A percentile compares a stretch with the other conserved stretches of the same genome.
phyloP scores from a whole-genome alignment of 1,140 invertebrate genomes.

The Solenopsis invicta region DNA sequence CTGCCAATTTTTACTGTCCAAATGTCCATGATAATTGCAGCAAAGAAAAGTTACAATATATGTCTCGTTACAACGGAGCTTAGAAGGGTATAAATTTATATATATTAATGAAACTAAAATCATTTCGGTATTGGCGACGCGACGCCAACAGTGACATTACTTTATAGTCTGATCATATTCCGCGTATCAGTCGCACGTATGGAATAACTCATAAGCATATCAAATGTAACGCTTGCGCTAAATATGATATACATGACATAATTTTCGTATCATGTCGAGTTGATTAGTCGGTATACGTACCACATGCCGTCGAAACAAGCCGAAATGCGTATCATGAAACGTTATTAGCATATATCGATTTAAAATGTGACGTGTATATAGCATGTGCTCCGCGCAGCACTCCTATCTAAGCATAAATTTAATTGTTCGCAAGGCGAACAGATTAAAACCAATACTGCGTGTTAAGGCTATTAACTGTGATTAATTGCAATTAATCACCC shows the following conservation, averaged over 20 bases:
- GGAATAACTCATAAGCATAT: slow-evolving; percentile 74
- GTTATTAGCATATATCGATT: slow-evolving; percentile 61
- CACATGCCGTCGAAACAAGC: slow-evolving; percentile 41
- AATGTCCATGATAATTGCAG: not conserved
- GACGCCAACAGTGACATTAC: slow-evolving; percentile 52
- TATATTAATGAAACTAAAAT: slow-evolving; percentile 16
- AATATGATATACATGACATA: slow-evolving; percentile 71
- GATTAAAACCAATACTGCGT: slow-evolving; percentile 47
- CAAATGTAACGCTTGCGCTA: slow-evolving; percentile 60
- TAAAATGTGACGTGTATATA: slow-evolving; percentile 28
- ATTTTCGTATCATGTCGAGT: slow-evolving; percentile 67
- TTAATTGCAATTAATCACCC: slow-evolving; percentile 53
- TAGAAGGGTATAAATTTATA: not conserved
- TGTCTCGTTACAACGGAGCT: not conserved
- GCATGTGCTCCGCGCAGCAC: not conserved
- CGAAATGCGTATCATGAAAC: slow-evolving; percentile 50
- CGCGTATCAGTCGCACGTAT: slow-evolving; percentile 49
- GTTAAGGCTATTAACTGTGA: slow-evolving; percentile 37
- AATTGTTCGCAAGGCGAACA: slow-evolving; percentile 32
- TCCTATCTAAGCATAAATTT: slow-evolving; percentile 48
- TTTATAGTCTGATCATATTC: slow-evolving; percentile 61
- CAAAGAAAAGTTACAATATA: not conserved
- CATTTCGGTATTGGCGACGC: slow-evolving; percentile 40
- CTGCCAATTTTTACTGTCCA: not conserved
- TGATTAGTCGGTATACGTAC: slow-evolving; percentile 50